Conservation (phyloP, 2,113 vertebrate genomes). For the Podarcis raffonei region DNA sequence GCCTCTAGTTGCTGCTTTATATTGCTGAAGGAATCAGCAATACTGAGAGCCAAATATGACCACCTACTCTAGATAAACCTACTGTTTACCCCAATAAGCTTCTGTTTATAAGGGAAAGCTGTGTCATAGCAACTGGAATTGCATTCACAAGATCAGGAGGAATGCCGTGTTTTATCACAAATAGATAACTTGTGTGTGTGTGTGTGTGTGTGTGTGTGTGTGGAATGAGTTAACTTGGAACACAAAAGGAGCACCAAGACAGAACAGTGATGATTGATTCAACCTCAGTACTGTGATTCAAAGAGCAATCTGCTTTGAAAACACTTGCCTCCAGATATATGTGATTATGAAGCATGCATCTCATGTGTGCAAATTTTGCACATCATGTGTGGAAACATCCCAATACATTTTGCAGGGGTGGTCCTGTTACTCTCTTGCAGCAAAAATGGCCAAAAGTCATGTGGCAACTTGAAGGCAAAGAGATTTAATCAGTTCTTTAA, state of each 20-base stretch:
- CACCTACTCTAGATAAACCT: background rate
- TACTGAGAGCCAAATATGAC: background rate
- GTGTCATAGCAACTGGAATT: background rate
- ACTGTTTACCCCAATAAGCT: background rate
- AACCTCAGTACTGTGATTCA: background rate
- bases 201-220: no score
- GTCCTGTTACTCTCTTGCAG: no score
- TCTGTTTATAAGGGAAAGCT: background rate
- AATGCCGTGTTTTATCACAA: background rate
- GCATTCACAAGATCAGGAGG: background rate
- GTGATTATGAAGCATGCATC: background rate
- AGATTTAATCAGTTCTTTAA: no score
- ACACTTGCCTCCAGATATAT: background rate
- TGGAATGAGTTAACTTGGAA: background rate
- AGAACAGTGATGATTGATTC: background rate
- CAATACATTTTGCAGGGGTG: no score
- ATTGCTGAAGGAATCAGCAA: background rate
- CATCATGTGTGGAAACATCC: no score
- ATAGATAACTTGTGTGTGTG: background rate
- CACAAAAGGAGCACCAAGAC: background rate
- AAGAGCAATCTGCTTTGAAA: background rate
- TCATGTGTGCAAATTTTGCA: no score
- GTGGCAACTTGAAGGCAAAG: no score
- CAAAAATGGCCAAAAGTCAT: no score
- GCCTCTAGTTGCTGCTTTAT: background rate